A percentile compares a stretch with the other conserved stretches of the same genome.
These are phyloP conservation scores for Poeciliopsis infans DNA, from an alignment of 2,797 vertebrate species.

Conservation along the genomic window DNA sequence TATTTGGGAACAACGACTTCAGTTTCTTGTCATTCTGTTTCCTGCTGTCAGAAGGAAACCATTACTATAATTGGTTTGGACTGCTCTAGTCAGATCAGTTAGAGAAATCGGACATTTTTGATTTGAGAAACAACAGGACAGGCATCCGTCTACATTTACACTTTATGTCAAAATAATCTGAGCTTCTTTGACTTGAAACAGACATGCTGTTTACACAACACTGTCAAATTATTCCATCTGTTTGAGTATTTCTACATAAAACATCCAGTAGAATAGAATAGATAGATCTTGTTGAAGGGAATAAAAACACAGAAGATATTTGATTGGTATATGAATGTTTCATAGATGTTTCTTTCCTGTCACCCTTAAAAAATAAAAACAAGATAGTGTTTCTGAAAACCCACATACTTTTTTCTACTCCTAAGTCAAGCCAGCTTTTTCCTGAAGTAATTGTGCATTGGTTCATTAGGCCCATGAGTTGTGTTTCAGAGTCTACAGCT, in stretches of 20 bases:
- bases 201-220: background rate
- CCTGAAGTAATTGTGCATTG: constrained; percentile 73
- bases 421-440: constrained; percentile 60
- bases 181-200: constrained; percentile 6
- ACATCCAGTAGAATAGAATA: background rate
- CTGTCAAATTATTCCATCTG: background rate
- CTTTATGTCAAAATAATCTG: background rate
- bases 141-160: background rate
- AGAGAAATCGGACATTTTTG: background rate
- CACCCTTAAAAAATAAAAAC: constrained; percentile 25
- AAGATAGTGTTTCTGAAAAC: constrained; percentile 42
- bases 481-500: constrained; percentile 76
- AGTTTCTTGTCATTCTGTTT: background rate
- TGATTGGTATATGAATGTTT: background rate
- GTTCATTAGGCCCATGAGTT: constrained; percentile 79
- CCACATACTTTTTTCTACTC: constrained; percentile 42
- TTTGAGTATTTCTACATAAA: background rate
- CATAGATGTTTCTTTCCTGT: constrained; percentile 7
- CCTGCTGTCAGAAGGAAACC: background rate
- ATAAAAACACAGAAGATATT: background rate
- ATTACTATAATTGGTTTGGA: background rate
- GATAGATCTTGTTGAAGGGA: background rate
- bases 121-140: constrained; percentile 6
- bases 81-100: constrained; percentile 1
- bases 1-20: background rate